phyloP scores from a whole-genome alignment of 2,888 invertebrate genomes.

The Spilosoma lubricipeda region DNA sequence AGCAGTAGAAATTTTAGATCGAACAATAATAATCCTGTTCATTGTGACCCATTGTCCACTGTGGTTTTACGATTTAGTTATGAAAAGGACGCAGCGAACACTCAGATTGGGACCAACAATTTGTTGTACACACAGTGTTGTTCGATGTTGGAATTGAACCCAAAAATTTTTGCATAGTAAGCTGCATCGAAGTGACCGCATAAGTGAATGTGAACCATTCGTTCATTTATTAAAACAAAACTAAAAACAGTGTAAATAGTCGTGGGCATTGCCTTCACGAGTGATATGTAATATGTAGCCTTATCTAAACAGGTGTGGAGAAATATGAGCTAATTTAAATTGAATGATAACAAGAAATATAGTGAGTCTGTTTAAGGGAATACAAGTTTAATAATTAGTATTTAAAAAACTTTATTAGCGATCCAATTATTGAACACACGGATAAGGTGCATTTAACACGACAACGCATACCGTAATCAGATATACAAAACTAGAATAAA shows the following conservation, averaged over 20 bases:
- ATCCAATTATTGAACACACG: not conserved
- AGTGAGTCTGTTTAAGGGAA: not conserved
- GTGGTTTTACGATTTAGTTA: too few species aligned
- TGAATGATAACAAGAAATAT: conserved; percentile 12
- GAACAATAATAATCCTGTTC: too few species aligned
- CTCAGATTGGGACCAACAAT: too few species aligned
- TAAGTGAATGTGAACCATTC: too few species aligned
- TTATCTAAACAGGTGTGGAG: not conserved
- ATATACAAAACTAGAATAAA: not conserved
- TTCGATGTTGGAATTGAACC: too few species aligned
- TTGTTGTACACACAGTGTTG: too few species aligned
- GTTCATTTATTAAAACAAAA: not conserved
- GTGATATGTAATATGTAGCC: not conserved
- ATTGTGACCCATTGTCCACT: too few species aligned
- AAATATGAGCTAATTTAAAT: conserved; percentile 13
- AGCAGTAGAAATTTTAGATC: too few species aligned
- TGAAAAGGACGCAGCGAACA: too few species aligned
- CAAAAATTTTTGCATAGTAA: too few species aligned
- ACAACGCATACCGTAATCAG: not conserved
- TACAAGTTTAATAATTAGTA: conserved; percentile 4
- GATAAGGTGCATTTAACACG: not conserved
- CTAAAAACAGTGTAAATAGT: not conserved
- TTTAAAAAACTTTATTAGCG: not conserved
- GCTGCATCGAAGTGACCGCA: too few species aligned
- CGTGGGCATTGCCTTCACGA: not conserved